phyloP scores from a whole-genome alignment of 2,113 vertebrate genomes.

The Pavo muticus region DNA sequence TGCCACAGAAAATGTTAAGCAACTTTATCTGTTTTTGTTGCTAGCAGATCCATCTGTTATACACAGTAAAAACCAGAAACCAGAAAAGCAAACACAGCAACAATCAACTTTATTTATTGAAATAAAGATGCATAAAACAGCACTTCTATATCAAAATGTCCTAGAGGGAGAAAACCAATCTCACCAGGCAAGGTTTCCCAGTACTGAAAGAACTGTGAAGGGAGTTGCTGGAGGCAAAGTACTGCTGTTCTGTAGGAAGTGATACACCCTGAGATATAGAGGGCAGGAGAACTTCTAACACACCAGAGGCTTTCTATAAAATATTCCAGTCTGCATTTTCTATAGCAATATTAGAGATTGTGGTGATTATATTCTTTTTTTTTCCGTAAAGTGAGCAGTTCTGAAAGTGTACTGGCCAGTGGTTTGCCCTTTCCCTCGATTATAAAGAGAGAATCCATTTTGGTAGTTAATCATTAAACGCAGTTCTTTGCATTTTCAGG shows the following conservation, averaged over 20 bases:
- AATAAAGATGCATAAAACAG: constrained; percentile 62
- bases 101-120: constrained; percentile 60
- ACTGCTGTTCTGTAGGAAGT: not conserved
- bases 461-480: constrained; percentile 60
- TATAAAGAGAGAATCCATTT: constrained; percentile 17
- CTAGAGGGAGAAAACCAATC: constrained; percentile 56
- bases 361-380: not conserved
- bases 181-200: constrained; percentile 17
- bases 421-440: not conserved
- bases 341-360: not conserved
- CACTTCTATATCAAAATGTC: constrained; percentile 56
- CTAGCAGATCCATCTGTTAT: constrained; percentile 62
- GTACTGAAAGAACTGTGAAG: not conserved
- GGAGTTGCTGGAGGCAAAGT: constrained; percentile 39
- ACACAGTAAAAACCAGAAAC: constrained; percentile 48
- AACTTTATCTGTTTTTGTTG: constrained; percentile 55
- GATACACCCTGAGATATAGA: not conserved
- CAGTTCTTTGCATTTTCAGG: constrained; percentile 35
- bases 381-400: not conserved
- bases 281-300: constrained; percentile 5
- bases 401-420: not conserved
- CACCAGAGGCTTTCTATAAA: not conserved
- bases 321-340: constrained; percentile 10
- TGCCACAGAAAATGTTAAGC: constrained; percentile 45
- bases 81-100: constrained; percentile 56